Conservation (phyloP, 2,888 invertebrate genomes). For the Drosophila barbarae region DNA sequence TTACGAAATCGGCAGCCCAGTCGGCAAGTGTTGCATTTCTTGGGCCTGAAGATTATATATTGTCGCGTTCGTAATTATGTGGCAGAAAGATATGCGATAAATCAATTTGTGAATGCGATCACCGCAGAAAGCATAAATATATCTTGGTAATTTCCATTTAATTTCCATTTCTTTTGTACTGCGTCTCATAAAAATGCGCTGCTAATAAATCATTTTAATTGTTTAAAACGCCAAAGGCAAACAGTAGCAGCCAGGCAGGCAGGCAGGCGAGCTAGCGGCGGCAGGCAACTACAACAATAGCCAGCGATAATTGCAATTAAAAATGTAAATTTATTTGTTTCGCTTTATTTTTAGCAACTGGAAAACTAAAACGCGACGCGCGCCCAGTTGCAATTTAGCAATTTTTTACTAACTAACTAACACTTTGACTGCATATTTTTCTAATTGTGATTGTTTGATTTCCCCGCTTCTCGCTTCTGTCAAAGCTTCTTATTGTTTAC, state of each 20-base stretch:
- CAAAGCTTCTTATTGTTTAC: conserved; percentile 51
- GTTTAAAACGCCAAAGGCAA: conserved; percentile 68
- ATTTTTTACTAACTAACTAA: conserved; percentile 57
- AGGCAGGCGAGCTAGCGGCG: conserved; percentile 3
- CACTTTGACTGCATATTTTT: conserved; percentile 61
- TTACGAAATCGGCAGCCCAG: conserved; percentile 55
- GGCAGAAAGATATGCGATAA: conserved; percentile 53
- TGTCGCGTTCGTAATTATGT: conserved; percentile 55
- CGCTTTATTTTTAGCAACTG: conserved; percentile 68
- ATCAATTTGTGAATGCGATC: conserved; percentile 52
- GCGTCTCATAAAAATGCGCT: conserved; percentile 65
- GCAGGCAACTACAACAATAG: conserved; percentile 51
- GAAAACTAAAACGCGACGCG: conserved; percentile 59
- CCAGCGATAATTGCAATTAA: conserved; percentile 72
- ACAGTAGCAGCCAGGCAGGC: conserved; percentile 55
- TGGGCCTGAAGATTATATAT: conserved; percentile 7
- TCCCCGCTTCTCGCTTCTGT: conserved; percentile 13
- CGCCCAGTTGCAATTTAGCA: conserved; percentile 66
- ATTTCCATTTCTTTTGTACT: conserved; percentile 41
- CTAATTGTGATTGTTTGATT: conserved; percentile 49
- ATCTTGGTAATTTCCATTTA: conserved; percentile 28
- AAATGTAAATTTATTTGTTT: conserved; percentile 72
- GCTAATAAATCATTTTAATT: conserved; percentile 70
- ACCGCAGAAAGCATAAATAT: conserved; percentile 63
- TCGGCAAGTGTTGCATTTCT: conserved; percentile 11